phyloP scores from a whole-genome alignment of 2,113 vertebrate species.

The Copsychus sechellarum region DNA sequence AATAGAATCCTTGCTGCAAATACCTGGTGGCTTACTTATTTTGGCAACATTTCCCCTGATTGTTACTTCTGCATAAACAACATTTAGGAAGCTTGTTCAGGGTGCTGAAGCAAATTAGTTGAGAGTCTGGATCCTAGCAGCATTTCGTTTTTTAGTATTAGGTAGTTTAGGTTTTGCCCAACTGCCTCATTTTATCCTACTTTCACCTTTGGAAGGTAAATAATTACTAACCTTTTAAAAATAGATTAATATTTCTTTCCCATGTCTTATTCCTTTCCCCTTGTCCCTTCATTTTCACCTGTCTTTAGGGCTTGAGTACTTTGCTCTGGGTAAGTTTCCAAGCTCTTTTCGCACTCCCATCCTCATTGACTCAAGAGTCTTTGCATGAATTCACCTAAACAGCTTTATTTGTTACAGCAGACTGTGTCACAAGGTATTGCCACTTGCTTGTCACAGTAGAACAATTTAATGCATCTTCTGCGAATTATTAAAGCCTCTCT shows the following conservation, averaged over 20 bases:
- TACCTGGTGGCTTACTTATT: not conserved
- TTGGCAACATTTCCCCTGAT: not conserved
- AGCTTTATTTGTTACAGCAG: slow-evolving; percentile 27
- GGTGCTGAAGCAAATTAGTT: not conserved
- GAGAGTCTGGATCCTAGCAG: not conserved
- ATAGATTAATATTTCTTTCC: slow-evolving; percentile 73
- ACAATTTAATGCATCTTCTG: not conserved
- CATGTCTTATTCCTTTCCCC: slow-evolving; percentile 65
- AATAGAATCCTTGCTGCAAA: not conserved
- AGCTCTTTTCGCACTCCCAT: slow-evolving; percentile 58
- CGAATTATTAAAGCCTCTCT: not conserved
- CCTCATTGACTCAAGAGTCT: not conserved
- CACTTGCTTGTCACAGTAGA: slow-evolving; percentile 7
- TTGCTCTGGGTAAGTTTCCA: slow-evolving; percentile 75
- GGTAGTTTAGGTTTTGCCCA: not conserved
- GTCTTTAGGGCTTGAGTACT: slow-evolving; percentile 74
- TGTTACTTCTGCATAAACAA: not conserved
- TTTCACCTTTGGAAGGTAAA: slow-evolving; percentile 25
- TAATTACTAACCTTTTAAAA: slow-evolving; percentile 35
- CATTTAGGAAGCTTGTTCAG: not conserved
- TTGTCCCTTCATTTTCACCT: slow-evolving; percentile 57
- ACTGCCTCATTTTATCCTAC: not conserved
- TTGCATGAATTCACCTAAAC: slow-evolving; percentile 44
- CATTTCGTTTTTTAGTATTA: not conserved
- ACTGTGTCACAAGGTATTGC: slow-evolving; percentile 58